Evolutionary conservation across 1,140 invertebrate genomes (phyloP), one percentile per base, ranked within the genome.

Genomic region (Saccostrea cuccullata): DNA sequence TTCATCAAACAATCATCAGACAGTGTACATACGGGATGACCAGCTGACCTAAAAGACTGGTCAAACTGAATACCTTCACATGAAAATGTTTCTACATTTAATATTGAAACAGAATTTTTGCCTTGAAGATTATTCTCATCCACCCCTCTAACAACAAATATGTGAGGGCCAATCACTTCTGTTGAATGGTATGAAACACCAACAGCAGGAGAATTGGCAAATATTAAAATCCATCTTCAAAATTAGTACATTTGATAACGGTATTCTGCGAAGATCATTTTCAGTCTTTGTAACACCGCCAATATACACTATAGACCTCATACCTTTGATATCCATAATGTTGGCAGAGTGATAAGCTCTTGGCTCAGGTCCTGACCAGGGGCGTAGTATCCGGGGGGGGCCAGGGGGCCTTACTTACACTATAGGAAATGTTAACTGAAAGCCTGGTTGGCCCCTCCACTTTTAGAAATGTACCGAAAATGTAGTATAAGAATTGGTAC

Each of bases 1-100:
- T 67, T 64, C 84, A 85, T 85, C 20, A 85, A 26, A 85, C 84
- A 85, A 64, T 85, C 58, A 85, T 85, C 58, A 64, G 23, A 60
- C 58, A 85, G 15, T 17, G 15, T 67, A 12, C n/a, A 26, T 20
- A 15, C n/a, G 6, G 84, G 67, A 85, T 85, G 84, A 23, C 84
- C 84, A 60, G 60, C 55, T 60, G 55, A 64, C 5, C 36, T 30
- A 85, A 64, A 85, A 36, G 56, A 36, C 26, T n/a, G 58, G 15
- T 85, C 56, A 12, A 85, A 64, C 5, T 12, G 9, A 85, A 85
- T 64, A 11, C 20, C 30, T 5, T 85, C 58, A 64, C 30, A 58
- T 20, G 58, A 85, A 36, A 67, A 40, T 30, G 84, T 67, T 67
- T 85, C n/a, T 20, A 60, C 26, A 47, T 85, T 67, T 11, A 85